Percentiles rank a stretch among this genome's conserved stretches.
phyloP scores from a whole-genome alignment of 2,888 invertebrate species.

The Meloe dianella region DNA sequence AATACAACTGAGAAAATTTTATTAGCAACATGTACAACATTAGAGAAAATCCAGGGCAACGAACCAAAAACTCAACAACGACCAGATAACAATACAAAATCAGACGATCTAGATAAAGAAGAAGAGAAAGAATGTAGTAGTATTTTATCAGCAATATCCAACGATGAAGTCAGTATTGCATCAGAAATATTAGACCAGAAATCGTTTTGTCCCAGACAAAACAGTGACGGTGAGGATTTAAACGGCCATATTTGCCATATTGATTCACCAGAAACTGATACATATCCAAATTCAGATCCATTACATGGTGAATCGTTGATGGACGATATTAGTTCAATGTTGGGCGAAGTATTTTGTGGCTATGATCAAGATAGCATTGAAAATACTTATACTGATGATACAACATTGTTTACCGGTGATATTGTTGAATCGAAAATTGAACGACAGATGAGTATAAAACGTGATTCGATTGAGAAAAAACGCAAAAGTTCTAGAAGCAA shows the following conservation, averaged over 20 bases:
- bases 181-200: slow-evolving; percentile 68
- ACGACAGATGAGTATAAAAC: slow-evolving; percentile 65
- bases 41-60: slow-evolving; percentile 37
- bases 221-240: slow-evolving; percentile 59
- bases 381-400: slow-evolving; percentile 73
- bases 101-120: slow-evolving; percentile 56
- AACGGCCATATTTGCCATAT: slow-evolving; percentile 75
- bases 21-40: slow-evolving; percentile 50
- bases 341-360: slow-evolving; percentile 75
- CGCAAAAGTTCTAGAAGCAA: slow-evolving; percentile 53
- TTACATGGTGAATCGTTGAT: slow-evolving; percentile 79
- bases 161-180: slow-evolving; percentile 74
- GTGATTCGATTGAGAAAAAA: slow-evolving; percentile 57
- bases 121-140: slow-evolving; percentile 67
- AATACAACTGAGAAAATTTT: slow-evolving; percentile 48
- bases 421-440: slow-evolving; percentile 55
- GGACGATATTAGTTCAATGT: slow-evolving; percentile 79
- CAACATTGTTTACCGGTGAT: slow-evolving; percentile 69
- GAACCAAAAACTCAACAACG: slow-evolving; percentile 39
- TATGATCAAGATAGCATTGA: slow-evolving; percentile 65
- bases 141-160: slow-evolving; percentile 68
- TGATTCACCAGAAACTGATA: slow-evolving; percentile 84
- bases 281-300: slow-evolving; percentile 73
- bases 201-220: slow-evolving; percentile 58
- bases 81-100: slow-evolving; percentile 47